phyloP scores from a whole-genome alignment of 2,113 vertebrate species.

The Lipophrys pholis region DNA sequence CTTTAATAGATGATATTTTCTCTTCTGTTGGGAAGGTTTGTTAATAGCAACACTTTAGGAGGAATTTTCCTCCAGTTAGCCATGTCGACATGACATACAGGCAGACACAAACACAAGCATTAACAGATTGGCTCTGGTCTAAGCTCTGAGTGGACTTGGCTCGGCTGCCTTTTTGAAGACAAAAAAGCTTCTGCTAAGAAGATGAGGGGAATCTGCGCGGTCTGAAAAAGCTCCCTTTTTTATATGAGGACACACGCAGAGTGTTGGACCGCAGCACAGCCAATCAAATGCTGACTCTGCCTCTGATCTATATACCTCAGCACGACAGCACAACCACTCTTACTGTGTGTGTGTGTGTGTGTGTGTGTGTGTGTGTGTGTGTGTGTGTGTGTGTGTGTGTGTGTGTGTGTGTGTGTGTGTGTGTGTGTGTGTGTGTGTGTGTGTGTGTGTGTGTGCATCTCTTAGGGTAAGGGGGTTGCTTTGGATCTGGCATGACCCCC shows the following conservation, averaged over 20 bases:
- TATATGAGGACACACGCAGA: slow-evolving; percentile 66
- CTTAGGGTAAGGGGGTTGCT: slow-evolving; percentile 54
- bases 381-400: slow-evolving; percentile 18
- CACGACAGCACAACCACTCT: slow-evolving; percentile 24
- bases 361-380: slow-evolving; percentile 27
- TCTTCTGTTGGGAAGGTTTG: slow-evolving; percentile 32
- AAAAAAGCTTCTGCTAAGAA: slow-evolving; percentile 76
- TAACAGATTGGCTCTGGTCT: slow-evolving; percentile 70
- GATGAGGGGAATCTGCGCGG: slow-evolving; percentile 73
- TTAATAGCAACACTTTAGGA: slow-evolving; percentile 57
- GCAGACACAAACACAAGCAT: slow-evolving; percentile 62
- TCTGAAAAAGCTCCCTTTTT: slow-evolving; percentile 58
- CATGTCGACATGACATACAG: slow-evolving; percentile 50
- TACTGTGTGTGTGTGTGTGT: slow-evolving; percentile 42
- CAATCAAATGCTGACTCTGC: slow-evolving; percentile 63
- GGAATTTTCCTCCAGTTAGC: slow-evolving; percentile 43
- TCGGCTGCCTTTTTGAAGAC: slow-evolving; percentile 76
- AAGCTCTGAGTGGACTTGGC: slow-evolving; percentile 77
- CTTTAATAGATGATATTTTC: slow-evolving; percentile 40
- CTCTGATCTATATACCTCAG: slow-evolving; percentile 60
- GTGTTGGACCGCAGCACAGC: slow-evolving; percentile 62
- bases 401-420: slow-evolving; percentile 43
- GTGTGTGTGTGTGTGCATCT: slow-evolving; percentile 17
- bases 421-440: slow-evolving; percentile 27
- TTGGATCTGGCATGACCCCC: slow-evolving; percentile 67